A percentile compares a stretch with the other conserved stretches of the same genome.
These are phyloP conservation scores for Spondyliosoma cantharus DNA, from an alignment of 2,797 vertebrate genomes.

Conservation along the genomic window DNA sequence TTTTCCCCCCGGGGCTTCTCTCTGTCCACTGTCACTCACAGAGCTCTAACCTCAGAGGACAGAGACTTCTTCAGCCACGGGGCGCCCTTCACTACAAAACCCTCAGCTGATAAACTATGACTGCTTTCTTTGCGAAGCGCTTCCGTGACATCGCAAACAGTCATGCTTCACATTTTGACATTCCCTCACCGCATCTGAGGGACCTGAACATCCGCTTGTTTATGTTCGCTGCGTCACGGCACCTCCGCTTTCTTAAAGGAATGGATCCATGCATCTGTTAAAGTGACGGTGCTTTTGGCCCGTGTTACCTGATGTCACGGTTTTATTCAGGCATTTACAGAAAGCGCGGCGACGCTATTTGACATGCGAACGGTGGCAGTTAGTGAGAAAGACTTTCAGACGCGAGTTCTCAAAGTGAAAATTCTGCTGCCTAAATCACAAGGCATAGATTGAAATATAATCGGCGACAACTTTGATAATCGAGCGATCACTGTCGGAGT, in stretches of 20 bases:
- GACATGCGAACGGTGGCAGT: not conserved
- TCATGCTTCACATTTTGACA: slow-evolving; percentile 1
- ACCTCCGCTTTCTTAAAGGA: slow-evolving; percentile 6
- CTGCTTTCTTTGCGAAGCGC: slow-evolving; percentile 30
- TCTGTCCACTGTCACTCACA: slow-evolving; percentile 62
- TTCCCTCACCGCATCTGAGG: not conserved
- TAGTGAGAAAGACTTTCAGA: slow-evolving; percentile 1
- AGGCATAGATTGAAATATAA: not conserved
- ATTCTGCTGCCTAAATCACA: not conserved
- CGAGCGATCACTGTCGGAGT: no score
- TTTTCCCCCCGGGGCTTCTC: slow-evolving; percentile 51
- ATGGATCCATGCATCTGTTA: not conserved
- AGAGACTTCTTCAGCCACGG: slow-evolving; percentile 37
- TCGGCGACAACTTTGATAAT: no score
- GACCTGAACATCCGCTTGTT: not conserved
- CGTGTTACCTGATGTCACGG: no score
- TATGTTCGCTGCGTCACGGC: not conserved
- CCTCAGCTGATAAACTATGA: slow-evolving; percentile 46
- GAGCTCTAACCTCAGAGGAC: slow-evolving; percentile 61
- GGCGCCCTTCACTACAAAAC: slow-evolving; percentile 31
- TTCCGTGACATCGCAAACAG: slow-evolving; percentile 24
- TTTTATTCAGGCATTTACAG: not conserved
- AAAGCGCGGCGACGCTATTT: not conserved
- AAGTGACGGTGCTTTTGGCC: not conserved
- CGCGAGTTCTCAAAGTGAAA: not conserved